These are phyloP conservation scores for Dynastes grantii DNA, from an alignment of 2,888 invertebrate species.

Conservation along the genomic window DNA sequence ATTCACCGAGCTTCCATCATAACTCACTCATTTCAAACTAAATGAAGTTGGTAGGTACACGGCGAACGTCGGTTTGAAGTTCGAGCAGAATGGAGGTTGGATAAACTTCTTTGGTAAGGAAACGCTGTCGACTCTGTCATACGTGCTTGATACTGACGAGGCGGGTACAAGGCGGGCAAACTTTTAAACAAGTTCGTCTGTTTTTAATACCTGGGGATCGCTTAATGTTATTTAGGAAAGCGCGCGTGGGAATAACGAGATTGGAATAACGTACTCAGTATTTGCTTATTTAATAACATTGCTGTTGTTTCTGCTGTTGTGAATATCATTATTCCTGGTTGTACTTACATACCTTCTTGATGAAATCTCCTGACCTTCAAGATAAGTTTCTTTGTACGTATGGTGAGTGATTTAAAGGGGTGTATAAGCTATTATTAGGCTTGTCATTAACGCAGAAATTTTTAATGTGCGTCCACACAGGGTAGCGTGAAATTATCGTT, in stretches of 20 bases:
- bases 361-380: too few species aligned
- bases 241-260: neutral
- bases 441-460: too few species aligned
- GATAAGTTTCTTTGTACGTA: too few species aligned
- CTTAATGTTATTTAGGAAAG: slow-evolving; percentile 16
- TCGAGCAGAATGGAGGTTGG: slow-evolving; percentile 4
- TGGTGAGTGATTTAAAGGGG: too few species aligned
- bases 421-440: too few species aligned
- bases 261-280: neutral
- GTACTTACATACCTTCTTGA: neutral
- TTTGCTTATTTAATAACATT: neutral
- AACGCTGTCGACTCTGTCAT: slow-evolving; percentile 20
- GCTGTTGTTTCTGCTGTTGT: neutral
- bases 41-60: slow-evolving; percentile 2
- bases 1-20: slow-evolving; percentile 33
- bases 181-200: slow-evolving; percentile 34
- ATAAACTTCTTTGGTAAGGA: slow-evolving; percentile 31
- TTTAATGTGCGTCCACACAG: too few species aligned
- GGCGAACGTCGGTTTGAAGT: slow-evolving; percentile 24
- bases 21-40: slow-evolving; percentile 19
- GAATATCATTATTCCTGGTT: neutral
- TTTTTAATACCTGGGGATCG: slow-evolving; percentile 20
- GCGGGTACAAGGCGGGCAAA: slow-evolving; percentile 4
- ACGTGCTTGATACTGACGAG: slow-evolving; percentile 15
- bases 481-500: too few species aligned